A percentile compares a stretch with the other conserved stretches of the same genome.
phyloP scores from a whole-genome alignment of 2,113 vertebrate species.

The Cryptomyrus ogoouensis region DNA sequence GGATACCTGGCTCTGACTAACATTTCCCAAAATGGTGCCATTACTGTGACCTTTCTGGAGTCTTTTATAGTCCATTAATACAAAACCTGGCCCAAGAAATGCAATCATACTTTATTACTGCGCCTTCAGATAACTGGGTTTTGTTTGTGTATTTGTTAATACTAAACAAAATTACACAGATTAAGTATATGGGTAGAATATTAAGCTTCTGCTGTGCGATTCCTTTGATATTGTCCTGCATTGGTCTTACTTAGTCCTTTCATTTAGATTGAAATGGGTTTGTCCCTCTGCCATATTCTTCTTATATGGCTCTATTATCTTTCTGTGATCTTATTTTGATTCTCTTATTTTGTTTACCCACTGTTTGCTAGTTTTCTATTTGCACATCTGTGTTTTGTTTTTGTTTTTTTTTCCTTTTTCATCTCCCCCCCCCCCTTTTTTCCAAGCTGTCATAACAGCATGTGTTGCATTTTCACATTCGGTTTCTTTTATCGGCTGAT shows the following conservation, averaged over 20 bases:
- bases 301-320: neutral
- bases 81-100: neutral
- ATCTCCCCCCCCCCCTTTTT: neutral
- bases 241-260: neutral
- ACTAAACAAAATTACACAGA: slow-evolving; percentile 8
- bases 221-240: neutral
- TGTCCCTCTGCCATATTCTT: neutral
- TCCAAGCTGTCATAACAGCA: neutral
- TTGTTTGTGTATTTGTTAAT: neutral
- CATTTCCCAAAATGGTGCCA: neutral
- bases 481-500: neutral
- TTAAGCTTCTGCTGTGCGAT: neutral
- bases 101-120: neutral
- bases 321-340: neutral
- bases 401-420: neutral
- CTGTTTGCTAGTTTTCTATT: neutral
- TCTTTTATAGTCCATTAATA: neutral
- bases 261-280: neutral
- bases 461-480: neutral
- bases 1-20: neutral
- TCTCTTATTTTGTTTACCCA: neutral
- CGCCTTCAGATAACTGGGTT: neutral
- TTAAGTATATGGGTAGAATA: neutral
- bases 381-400: neutral
- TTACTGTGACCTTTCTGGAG: neutral